Conservation (phyloP, 1,140 invertebrate species). For the Bathynomus jamesi region DNA sequence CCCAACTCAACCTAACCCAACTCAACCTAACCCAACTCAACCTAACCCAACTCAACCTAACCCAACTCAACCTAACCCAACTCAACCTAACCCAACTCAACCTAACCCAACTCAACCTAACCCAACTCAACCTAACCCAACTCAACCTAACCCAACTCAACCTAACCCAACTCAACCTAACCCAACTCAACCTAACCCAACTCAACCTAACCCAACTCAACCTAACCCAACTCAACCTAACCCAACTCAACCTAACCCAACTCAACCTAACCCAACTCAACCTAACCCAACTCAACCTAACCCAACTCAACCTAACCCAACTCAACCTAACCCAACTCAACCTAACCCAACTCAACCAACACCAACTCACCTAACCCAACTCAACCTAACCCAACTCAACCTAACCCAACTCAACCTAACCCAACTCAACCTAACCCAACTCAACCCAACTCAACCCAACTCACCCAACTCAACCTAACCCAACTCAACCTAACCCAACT, state of each 20-base stretch:
- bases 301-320: not conserved
- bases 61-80: not conserved
- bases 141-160: not conserved
- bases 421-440: not conserved
- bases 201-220: not conserved
- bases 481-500: not conserved
- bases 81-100: constrained; percentile 3
- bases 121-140: constrained; percentile 4
- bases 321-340: constrained; percentile 5
- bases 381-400: not conserved
- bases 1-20: not conserved
- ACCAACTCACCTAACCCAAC: not conserved
- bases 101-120: constrained; percentile 7
- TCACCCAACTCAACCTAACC: not conserved
- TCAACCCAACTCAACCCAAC: not conserved
- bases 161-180: not conserved
- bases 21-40: too few species aligned
- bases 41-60: not conserved
- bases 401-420: not conserved
- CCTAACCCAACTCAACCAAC: not conserved
- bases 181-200: constrained; percentile 4
- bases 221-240: constrained; percentile 8
- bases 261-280: not conserved
- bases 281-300: not conserved
- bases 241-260: not conserved